Evolutionary conservation across 2,888 invertebrate genomes (phyloP), one percentile per base, ranked within the genome.

Genomic region (Neoascia interrupta): DNA sequence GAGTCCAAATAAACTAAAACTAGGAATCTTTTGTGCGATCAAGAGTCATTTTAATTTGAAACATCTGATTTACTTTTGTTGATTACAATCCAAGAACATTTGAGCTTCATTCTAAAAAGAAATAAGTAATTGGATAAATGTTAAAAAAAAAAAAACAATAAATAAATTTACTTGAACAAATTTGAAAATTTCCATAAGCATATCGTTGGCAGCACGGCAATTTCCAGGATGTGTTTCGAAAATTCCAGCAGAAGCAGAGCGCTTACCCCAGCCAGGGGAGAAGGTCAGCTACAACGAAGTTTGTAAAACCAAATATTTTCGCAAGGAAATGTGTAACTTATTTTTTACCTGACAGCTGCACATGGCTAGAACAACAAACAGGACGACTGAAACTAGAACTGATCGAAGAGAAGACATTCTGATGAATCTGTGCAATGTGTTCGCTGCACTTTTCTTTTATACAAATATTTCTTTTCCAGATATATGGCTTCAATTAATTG

Each of bases 141-240:
- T 26, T 10, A 15, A 1, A 6, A 0, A 13, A 5, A 6, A 11
- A 15, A 26, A 26, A 36, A 16, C 1, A 6, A 3, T 15, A 5
- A 13, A 1, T 26, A 18, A 10, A 11, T 19, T 47, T 56, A 85
- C 86, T 83, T 86, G 87, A 2, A 88, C 85, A 81, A 85, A 88
- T 15, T 85, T 85, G 69, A 88, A 87, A 74, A 88, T 88, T 41
- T 87, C 85, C 81, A 88, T 76, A 5, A 88, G 81, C 84, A 87
- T 87, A 63, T 88, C 88, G 49, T 86, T 86, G 4, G 88, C 85
- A 16, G 84, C 83, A 47, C 85, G 86, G 69, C 88, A 88, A 49
- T 84, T 87, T 19, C 84, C 84, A 10, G 58, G 36, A 43, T 68
- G 74, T 15, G 74, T 37, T 16, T 66, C 76, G 16, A 66, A 72